phyloP scores from a whole-genome alignment of 2,888 invertebrate genomes.

The Cryptophagus acutangulus region DNA sequence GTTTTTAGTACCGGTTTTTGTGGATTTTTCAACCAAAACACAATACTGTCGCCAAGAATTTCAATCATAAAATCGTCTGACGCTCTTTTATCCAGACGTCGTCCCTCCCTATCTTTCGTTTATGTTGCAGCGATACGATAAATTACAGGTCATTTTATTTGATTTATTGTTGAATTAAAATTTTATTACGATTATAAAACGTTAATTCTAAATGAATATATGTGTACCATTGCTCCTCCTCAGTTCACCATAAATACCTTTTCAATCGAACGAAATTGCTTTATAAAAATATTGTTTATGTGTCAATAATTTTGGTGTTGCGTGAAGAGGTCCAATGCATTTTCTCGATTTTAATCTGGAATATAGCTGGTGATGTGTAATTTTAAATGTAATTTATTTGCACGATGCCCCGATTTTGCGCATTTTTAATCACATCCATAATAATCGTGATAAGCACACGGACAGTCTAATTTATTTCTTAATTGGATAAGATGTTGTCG shows the following conservation, averaged over 20 bases:
- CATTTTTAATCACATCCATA: constrained; percentile 3
- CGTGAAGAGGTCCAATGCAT: no score
- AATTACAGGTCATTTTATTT: constrained; percentile 29
- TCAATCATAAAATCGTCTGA: constrained; percentile 18
- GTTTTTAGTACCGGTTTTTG: constrained; percentile 13
- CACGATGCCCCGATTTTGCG: constrained; percentile 1
- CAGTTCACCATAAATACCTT: no score
- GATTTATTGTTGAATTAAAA: constrained; percentile 30
- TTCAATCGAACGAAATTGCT: no score
- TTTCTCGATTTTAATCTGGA: no score
- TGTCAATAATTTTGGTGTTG: no score
- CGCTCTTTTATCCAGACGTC: no score
- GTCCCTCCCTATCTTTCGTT: constrained; percentile 22
- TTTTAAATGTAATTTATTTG: constrained; percentile 5
- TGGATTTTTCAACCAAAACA: constrained; percentile 8
- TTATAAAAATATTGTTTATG: no score
- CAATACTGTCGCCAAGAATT: constrained; percentile 16
- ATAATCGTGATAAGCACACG: not conserved
- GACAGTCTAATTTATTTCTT: constrained; percentile 5
- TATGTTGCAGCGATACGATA: constrained; percentile 21
- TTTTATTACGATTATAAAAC: constrained; percentile 28
- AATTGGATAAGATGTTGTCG: constrained; percentile 3
- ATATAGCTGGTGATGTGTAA: no score
- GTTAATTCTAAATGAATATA: no score
- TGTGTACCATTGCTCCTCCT: no score